These are phyloP conservation scores for Coelogynopora nodosa DNA, from an alignment of 2,888 invertebrate species.

Conservation along the genomic window DNA sequence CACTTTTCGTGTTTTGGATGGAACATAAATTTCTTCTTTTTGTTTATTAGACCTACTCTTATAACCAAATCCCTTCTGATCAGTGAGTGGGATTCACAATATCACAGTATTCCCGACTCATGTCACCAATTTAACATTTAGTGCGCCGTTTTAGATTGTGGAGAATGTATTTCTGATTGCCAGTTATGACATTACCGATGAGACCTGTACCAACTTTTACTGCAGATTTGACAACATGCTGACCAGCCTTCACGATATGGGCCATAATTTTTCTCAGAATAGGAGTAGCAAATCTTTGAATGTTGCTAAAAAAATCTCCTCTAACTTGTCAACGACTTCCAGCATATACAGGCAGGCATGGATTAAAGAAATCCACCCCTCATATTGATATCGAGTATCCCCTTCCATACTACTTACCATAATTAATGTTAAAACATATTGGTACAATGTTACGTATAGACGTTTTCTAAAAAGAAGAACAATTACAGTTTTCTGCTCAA, in stretches of 20 bases:
- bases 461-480: too few species aligned
- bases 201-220: not conserved
- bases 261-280: not conserved
- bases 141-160: not conserved
- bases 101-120: not conserved
- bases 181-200: not conserved
- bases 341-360: not conserved
- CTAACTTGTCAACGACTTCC: not conserved
- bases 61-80: not conserved
- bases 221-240: not conserved
- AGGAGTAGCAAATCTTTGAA: not conserved
- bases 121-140: not conserved
- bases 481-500: too few species aligned
- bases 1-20: not conserved
- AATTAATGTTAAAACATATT: too few species aligned
- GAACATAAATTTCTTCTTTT: not conserved
- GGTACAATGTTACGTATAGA: too few species aligned
- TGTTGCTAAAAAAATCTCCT: not conserved
- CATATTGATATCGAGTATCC: too few species aligned
- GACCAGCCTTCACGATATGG: not conserved
- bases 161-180: not conserved
- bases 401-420: too few species aligned
- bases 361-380: not conserved
- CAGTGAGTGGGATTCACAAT: not conserved
- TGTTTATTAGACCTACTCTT: not conserved